phyloP scores from a whole-genome alignment of 2,797 vertebrate species.

The Clarias laeviceps region DNA sequence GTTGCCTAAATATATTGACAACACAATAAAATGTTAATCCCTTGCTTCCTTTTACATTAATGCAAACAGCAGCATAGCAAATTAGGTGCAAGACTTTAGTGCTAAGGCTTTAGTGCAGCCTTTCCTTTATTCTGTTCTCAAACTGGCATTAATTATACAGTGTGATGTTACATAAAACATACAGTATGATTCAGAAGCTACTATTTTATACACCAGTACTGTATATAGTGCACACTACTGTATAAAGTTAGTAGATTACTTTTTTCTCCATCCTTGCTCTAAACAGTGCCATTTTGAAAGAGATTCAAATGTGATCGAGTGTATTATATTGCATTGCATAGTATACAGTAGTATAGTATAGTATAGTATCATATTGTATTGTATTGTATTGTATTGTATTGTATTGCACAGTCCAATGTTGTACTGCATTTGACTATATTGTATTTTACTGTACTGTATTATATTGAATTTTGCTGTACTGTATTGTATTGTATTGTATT shows the following conservation, averaged over 20 bases:
- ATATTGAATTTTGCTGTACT: no score
- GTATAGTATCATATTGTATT: not conserved
- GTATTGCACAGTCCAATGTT: no score
- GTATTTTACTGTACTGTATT: no score
- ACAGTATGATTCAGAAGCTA: not conserved
- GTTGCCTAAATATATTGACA: not conserved
- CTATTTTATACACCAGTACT: not conserved
- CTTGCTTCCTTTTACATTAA: not conserved
- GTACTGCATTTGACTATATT: no score
- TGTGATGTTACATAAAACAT: not conserved
- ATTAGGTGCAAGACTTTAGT: not conserved
- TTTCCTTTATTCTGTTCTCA: not conserved
- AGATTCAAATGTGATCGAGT: no score
- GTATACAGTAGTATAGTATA: no score
- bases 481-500: no score
- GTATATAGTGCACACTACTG: not conserved
- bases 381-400: no score
- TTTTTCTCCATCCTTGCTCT: not conserved
- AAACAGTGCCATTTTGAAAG: not conserved
- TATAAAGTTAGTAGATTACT: not conserved
- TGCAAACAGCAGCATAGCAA: not conserved
- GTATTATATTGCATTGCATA: no score
- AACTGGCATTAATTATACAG: not conserved
- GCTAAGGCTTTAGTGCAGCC: not conserved
- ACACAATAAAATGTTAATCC: constrained; percentile 3